Percentiles rank a stretch among this genome's conserved stretches.
Evolutionary conservation across 2,797 vertebrate genomes (phyloP).

Genomic region (Vespertilio murinus): DNA sequence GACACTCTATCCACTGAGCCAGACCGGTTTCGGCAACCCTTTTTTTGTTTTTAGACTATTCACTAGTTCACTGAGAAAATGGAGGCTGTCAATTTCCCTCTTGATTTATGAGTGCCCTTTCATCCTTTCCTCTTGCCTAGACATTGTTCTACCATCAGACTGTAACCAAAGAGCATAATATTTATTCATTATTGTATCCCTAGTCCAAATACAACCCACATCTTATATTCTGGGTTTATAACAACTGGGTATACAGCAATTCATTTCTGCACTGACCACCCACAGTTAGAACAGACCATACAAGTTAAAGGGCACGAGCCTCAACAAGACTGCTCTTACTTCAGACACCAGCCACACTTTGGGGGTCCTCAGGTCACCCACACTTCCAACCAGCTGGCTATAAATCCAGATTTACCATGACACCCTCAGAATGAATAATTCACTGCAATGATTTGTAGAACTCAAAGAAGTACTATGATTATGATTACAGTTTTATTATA

Average conservation of each 20-base stretch:
- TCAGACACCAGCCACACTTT: background rate
- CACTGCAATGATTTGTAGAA: background rate
- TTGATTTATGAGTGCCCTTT: background rate
- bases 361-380: background rate
- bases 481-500: slow-evolving; percentile 19
- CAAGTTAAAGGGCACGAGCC: background rate
- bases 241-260: background rate
- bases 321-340: background rate
- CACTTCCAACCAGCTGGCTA: background rate
- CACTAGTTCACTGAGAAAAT: slow-evolving; percentile 9
- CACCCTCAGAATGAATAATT: background rate
- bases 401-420: background rate
- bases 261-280: background rate
- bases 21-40: no score
- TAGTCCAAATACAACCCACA: background rate
- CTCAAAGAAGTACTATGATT: background rate
- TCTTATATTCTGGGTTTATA: background rate
- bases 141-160: background rate
- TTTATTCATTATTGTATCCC: slow-evolving; percentile 5
- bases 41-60: slow-evolving; percentile 28
- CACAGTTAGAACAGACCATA: background rate
- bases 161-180: background rate
- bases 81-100: background rate
- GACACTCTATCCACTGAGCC: no score
- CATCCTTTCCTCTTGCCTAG: background rate